Conservation (phyloP, 2,888 invertebrate genomes). For the Folsomia manolachei region DNA sequence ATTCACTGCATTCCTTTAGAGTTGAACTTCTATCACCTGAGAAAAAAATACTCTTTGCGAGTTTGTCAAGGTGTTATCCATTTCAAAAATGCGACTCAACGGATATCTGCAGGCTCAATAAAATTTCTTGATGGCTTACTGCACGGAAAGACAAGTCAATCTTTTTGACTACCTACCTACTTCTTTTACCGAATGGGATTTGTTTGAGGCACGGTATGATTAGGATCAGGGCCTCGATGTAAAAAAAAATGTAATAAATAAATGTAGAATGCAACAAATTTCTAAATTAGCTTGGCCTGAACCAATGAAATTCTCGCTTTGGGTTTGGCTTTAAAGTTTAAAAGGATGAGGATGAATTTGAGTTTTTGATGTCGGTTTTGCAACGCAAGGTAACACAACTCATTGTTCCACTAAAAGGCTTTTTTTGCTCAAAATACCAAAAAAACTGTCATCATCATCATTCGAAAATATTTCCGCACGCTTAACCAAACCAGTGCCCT, state of each 20-base stretch:
- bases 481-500: constrained; percentile 27
- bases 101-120: no score
- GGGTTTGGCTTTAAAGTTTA: background rate
- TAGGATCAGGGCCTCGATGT: background rate
- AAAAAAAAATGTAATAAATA: background rate
- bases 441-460: constrained; percentile 13
- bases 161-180: no score
- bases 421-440: background rate
- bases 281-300: background rate
- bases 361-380: no score
- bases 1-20: no score
- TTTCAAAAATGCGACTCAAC: background rate
- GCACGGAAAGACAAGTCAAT: no score
- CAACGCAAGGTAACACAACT: no score
- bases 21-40: no score
- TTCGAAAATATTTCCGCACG: constrained; percentile 34
- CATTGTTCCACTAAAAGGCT: background rate
- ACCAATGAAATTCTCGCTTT: background rate
- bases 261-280: background rate
- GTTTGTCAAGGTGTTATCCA: background rate
- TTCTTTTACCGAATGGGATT: no score
- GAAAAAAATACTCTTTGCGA: no score
- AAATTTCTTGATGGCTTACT: no score
- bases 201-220: background rate
- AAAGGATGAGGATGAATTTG: background rate